Evolutionary conservation across 2,888 invertebrate genomes (phyloP).

Genomic region (Smittia sp.): DNA sequence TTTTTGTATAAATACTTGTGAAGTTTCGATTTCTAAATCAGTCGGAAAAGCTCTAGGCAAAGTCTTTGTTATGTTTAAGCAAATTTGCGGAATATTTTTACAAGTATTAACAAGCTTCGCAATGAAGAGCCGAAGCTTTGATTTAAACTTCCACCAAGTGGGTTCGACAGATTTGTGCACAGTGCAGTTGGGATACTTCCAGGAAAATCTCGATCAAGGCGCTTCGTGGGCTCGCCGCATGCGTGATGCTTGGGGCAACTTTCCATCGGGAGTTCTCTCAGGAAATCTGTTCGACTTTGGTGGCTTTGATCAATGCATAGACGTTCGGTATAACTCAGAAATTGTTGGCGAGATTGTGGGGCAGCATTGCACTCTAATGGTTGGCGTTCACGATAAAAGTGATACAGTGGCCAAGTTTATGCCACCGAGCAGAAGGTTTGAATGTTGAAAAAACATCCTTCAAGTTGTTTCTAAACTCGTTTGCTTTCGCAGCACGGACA

Average conservation of each 20-base stretch:
- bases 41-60: too few species aligned
- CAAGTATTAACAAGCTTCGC: too few species aligned
- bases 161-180: background rate
- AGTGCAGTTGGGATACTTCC: conserved; percentile 6
- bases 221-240: background rate
- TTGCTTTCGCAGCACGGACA: background rate
- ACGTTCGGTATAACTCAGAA: conserved; percentile 44
- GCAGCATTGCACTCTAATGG: conserved; percentile 17
- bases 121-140: background rate
- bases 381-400: background rate
- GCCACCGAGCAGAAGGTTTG: background rate
- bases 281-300: conserved; percentile 54
- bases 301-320: conserved; percentile 54
- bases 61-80: too few species aligned
- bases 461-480: background rate
- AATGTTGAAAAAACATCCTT: background rate
- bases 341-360: background rate
- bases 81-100: too few species aligned
- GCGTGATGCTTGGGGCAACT: conserved; percentile 54
- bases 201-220: background rate
- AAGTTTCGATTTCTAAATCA: too few species aligned
- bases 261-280: conserved; percentile 52
- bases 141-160: background rate
- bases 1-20: too few species aligned
- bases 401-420: background rate